Evolutionary conservation across 2,113 vertebrate genomes (phyloP).

Genomic region (Podarcis raffonei): DNA sequence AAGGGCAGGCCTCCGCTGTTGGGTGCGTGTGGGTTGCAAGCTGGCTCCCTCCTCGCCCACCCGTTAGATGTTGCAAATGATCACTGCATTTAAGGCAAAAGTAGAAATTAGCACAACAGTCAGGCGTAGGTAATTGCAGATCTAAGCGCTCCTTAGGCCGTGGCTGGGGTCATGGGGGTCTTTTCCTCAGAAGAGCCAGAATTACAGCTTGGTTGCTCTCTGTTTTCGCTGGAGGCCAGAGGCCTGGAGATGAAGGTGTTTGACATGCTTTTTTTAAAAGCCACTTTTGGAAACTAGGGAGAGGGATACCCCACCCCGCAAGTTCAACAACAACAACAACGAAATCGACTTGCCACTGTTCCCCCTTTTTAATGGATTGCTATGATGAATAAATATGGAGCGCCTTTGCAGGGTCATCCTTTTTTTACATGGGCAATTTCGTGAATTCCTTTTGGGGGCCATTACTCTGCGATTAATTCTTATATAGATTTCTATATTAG

Average conservation of each 20-base stretch:
- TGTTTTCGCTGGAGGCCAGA: constrained; percentile 72
- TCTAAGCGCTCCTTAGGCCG: constrained; percentile 64
- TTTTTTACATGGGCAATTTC: constrained; percentile 40
- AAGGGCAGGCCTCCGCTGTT: constrained; percentile 46
- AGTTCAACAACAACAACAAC: neutral
- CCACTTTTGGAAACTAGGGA: constrained; percentile 43
- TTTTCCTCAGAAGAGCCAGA: constrained; percentile 71
- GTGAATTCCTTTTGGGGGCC: constrained; percentile 47
- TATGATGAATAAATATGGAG: constrained; percentile 60
- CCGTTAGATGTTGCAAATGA: constrained; percentile 59
- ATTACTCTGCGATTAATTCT: constrained; percentile 45
- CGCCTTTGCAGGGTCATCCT: constrained; percentile 57
- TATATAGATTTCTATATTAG: constrained; percentile 65
- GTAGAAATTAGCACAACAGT: constrained; percentile 54
- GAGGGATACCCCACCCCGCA: neutral
- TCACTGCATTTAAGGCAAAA: constrained; percentile 60
- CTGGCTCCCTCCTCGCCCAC: neutral
- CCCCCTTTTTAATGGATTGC: neutral
- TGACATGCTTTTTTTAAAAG: constrained; percentile 57
- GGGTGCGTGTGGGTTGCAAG: constrained; percentile 40
- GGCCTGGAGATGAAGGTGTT: constrained; percentile 66
- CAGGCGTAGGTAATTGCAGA: constrained; percentile 67
- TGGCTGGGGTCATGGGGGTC: constrained; percentile 67
- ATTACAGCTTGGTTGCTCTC: constrained; percentile 72
- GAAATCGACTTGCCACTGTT: constrained; percentile 31